Evolutionary conservation across 2,888 invertebrate genomes (phyloP).

Genomic region (Steinernema carpocapsae): DNA sequence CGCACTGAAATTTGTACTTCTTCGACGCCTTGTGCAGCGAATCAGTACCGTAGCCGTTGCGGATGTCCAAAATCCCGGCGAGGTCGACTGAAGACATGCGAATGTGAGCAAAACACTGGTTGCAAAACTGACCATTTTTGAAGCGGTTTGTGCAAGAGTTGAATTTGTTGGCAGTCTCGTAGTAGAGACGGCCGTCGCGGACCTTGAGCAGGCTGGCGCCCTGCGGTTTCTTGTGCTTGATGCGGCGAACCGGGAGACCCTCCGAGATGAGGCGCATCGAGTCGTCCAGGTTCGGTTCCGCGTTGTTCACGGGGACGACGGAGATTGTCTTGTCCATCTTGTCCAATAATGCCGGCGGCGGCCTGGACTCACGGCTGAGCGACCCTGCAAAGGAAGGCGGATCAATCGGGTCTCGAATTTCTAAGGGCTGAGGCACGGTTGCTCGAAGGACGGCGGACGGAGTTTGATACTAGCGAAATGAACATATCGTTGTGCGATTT

Average conservation of each 20-base stretch:
- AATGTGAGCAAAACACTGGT: conserved; percentile 7
- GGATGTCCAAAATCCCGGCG: conserved; percentile 64
- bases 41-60: conserved; percentile 67
- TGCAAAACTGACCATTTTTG: conserved; percentile 8
- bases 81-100: conserved; percentile 59
- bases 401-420: conserved; percentile 5
- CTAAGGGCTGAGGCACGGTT: not conserved
- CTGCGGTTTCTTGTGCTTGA: conserved; percentile 28
- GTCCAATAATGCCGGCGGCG: not conserved
- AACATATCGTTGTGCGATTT: not conserved
- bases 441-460: not conserved
- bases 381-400: not conserved
- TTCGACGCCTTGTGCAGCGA: conserved; percentile 62
- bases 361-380: not conserved
- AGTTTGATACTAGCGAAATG: conserved; percentile 1
- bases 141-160: not conserved
- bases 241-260: conserved; percentile 10
- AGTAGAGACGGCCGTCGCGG: conserved; percentile 7
- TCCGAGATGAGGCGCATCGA: not conserved
- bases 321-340: not conserved
- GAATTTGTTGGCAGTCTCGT: conserved; percentile 28
- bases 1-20: conserved; percentile 58
- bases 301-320: not conserved
- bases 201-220: not conserved
- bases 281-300: conserved; percentile 7